Evolutionary conservation across 2,888 invertebrate species (phyloP), one percentile per base, ranked within the genome.

Genomic region (Sarcophaga caerulescens): DNA sequence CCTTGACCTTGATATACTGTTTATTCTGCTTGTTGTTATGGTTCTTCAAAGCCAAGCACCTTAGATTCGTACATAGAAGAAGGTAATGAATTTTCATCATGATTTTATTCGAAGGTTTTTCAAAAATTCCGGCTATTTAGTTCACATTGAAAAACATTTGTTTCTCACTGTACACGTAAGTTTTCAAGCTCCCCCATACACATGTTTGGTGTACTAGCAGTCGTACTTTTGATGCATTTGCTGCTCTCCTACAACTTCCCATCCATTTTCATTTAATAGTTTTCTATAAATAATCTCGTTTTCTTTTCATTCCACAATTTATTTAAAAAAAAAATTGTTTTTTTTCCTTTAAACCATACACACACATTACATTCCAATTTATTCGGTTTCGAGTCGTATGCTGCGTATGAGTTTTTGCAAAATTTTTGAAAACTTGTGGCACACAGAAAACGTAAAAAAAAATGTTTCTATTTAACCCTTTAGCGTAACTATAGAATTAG

Each of bases 221-320:
- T 60, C 70, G 23, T 23, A 35, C 2, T 25, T 69, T 69, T 23
- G 21, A 10, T 44, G 25, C 44, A 45, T 8, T 62, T 52, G 10
- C 19, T 71, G 5, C 23, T 75, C 59, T 84, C 79, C 79, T 66
- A 71, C 70, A 82, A 71, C 45, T 65, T 59, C 35, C 11, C 44
- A 63, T 76, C 19, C 70, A 71, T 63, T 76, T 63, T 70, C 47
- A 47, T 77, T 76, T 76, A 63, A 74, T 74, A 25, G 35, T 76
- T 75, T 79, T 75, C 79, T 84, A 79, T 75, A 84, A 84, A 84
- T 79, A 84, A 74, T 83, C 17, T 68, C 14, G 60, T 70, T 78
- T 52, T 78, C 69, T 52, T 47, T 23, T 69, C 73, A 35, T 35
- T 69, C 17, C 14, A 23, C 69, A 52, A 52, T 14, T 52, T 52